Percentiles rank a stretch among this genome's conserved stretches.
Evolutionary conservation across 2,888 invertebrate species (phyloP).

Genomic region (Morpho deidamia): DNA sequence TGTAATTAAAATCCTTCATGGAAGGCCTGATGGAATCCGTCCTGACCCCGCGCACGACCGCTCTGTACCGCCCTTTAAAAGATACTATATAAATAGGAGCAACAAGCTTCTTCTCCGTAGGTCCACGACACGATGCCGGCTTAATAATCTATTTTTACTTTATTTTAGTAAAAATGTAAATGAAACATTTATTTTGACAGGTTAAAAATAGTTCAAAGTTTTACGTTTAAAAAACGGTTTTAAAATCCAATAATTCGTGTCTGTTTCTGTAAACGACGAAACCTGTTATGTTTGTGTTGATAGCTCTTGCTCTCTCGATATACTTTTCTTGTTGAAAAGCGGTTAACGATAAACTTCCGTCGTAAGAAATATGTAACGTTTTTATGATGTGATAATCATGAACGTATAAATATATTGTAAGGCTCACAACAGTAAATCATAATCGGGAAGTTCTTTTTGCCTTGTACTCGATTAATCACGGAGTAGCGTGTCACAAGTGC

Average conservation of each 20-base stretch:
- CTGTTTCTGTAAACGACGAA: constrained; percentile 2
- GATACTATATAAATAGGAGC: constrained; percentile 69
- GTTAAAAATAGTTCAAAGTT: too few species aligned
- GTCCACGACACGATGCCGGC: constrained; percentile 12
- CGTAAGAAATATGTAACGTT: constrained; percentile 8
- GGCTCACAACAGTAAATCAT: constrained; percentile 31
- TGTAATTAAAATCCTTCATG: constrained; percentile 78
- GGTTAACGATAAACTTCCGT: constrained; percentile 9
- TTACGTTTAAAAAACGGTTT: too few species aligned
- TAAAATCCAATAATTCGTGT: background rate
- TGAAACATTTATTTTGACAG: background rate
- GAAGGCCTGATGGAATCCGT: constrained; percentile 73
- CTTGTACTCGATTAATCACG: constrained; percentile 61
- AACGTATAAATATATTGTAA: background rate
- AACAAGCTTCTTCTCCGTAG: constrained; percentile 20
- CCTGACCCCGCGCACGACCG: constrained; percentile 67
- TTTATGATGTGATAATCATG: constrained; percentile 18
- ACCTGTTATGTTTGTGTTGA: constrained; percentile 5
- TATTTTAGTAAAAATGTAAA: background rate
- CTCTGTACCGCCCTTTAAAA: constrained; percentile 60
- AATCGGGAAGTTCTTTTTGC: constrained; percentile 48
- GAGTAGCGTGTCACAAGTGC: constrained; percentile 62
- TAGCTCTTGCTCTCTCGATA: constrained; percentile 1
- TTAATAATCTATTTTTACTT: constrained; percentile 1
- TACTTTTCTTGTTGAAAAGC: constrained; percentile 15